These are phyloP conservation scores for Heterochromis multidens DNA, from an alignment of 2,113 vertebrate genomes.

Conservation along the genomic window DNA sequence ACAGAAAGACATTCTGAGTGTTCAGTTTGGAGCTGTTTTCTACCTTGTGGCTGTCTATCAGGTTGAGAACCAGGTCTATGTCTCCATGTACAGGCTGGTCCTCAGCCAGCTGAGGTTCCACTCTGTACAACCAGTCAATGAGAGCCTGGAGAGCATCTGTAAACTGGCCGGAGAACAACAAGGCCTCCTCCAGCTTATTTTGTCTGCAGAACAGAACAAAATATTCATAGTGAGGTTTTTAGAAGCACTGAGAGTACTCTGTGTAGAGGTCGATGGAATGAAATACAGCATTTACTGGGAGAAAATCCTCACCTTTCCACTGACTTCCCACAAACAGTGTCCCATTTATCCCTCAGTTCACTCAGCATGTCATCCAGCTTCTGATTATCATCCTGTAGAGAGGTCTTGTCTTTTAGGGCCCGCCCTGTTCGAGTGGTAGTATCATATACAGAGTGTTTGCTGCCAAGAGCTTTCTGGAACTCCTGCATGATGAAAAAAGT, in stretches of 20 bases:
- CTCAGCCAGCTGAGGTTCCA: slow-evolving; percentile 95
- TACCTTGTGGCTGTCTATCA: slow-evolving; percentile 99
- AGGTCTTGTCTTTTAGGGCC: slow-evolving; percentile 93
- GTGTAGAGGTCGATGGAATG: not conserved
- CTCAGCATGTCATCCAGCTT: slow-evolving; percentile 96
- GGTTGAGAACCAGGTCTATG: slow-evolving; percentile 94
- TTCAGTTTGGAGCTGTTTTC: not conserved
- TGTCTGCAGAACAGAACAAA: slow-evolving; percentile 75
- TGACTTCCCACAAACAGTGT: slow-evolving; percentile 97
- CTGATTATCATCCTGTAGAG: slow-evolving; percentile 89
- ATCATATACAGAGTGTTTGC: slow-evolving; percentile 96
- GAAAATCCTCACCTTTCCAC: slow-evolving; percentile 86
- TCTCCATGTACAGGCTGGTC: slow-evolving; percentile 98
- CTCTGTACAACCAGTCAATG: slow-evolving; percentile 96
- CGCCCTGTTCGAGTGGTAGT: slow-evolving; percentile 90
- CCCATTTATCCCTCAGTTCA: slow-evolving; percentile 97
- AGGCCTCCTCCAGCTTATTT: slow-evolving; percentile 97
- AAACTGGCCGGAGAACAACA: slow-evolving; percentile 96
- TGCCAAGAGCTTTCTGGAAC: slow-evolving; percentile 94
- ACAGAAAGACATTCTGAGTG: not conserved
- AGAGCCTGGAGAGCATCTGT: slow-evolving; percentile 96
- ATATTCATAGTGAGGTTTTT: not conserved
- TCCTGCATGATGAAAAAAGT: slow-evolving; percentile 73
- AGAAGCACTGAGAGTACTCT: not conserved
- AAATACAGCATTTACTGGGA: not conserved